phyloP scores from a whole-genome alignment of 2,113 vertebrate genomes.

The Onychostruthus taczanowskii region DNA sequence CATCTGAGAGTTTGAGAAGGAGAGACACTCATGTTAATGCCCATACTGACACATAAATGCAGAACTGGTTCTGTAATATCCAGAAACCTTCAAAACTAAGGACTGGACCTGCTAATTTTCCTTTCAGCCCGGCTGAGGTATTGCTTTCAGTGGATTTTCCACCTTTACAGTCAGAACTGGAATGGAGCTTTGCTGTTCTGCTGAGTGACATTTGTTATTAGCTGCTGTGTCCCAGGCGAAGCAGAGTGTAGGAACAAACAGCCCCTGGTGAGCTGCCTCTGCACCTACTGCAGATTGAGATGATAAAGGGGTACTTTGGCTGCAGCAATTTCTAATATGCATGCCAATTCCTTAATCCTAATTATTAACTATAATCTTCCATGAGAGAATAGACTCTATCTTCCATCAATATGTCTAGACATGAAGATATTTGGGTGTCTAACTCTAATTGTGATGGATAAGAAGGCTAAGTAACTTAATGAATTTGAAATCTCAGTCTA shows the following conservation, averaged over 20 bases:
- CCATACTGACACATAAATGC: background rate
- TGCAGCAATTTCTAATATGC: background rate
- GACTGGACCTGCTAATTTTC: background rate
- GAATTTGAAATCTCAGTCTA: background rate
- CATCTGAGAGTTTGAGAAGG: background rate
- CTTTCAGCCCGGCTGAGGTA: background rate
- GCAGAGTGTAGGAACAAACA: background rate
- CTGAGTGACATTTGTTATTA: background rate
- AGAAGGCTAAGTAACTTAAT: background rate
- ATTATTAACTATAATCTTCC: constrained; percentile 26
- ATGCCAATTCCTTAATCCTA: background rate
- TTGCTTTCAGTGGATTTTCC: background rate
- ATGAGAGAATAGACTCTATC: background rate
- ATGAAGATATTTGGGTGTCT: background rate
- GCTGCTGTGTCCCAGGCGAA: background rate
- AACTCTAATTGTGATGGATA: background rate
- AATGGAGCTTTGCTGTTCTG: background rate
- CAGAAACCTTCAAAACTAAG: background rate
- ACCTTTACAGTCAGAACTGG: background rate
- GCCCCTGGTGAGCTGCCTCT: background rate
- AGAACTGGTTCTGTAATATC: background rate
- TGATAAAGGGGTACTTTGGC: background rate
- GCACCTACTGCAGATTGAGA: background rate
- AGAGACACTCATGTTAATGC: background rate
- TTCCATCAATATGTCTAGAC: constrained; percentile 27